A percentile compares a stretch with the other conserved stretches of the same genome.
Conservation (phyloP, 2,888 invertebrate species). For the Galerucella pusilla region DNA sequence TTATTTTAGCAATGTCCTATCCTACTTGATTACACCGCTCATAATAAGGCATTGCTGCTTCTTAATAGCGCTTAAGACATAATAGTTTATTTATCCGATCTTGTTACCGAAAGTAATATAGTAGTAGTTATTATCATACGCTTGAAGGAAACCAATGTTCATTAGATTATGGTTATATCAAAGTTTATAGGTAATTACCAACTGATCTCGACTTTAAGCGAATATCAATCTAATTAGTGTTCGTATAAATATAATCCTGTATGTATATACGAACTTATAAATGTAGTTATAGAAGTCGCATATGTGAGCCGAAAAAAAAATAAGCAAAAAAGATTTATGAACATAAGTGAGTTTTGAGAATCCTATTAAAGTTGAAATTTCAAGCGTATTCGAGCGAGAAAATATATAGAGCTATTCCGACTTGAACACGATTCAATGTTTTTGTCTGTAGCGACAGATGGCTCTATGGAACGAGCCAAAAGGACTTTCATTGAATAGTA, state of each 20-base stretch:
- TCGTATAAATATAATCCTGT: background rate
- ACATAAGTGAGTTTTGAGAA: conserved; percentile 25
- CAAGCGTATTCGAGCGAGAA: conserved; percentile 10
- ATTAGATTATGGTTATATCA: too few relatives aligned
- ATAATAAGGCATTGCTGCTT: too few relatives aligned
- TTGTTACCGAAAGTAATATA: too few relatives aligned
- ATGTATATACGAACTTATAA: background rate
- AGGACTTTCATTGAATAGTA: background rate
- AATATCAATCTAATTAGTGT: background rate
- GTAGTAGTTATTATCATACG: too few relatives aligned
- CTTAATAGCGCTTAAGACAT: too few relatives aligned
- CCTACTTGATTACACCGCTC: too few relatives aligned
- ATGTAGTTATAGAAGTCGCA: background rate
- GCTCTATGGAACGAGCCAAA: conserved; percentile 3
- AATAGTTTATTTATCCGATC: too few relatives aligned
- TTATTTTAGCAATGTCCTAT: too few relatives aligned
- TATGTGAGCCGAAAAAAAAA: background rate
- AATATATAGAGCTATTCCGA: conserved; percentile 14
- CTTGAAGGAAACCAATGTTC: too few relatives aligned
- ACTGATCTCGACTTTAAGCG: background rate
- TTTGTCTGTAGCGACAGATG: conserved; percentile 17
- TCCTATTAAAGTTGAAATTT: conserved; percentile 24
- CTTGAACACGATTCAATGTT: conserved; percentile 9
- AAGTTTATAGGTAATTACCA: background rate
- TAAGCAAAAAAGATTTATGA: conserved; percentile 16